Evolutionary conservation across 2,113 vertebrate genomes (phyloP).

Genomic region (Coptodon bakossiorum): DNA sequence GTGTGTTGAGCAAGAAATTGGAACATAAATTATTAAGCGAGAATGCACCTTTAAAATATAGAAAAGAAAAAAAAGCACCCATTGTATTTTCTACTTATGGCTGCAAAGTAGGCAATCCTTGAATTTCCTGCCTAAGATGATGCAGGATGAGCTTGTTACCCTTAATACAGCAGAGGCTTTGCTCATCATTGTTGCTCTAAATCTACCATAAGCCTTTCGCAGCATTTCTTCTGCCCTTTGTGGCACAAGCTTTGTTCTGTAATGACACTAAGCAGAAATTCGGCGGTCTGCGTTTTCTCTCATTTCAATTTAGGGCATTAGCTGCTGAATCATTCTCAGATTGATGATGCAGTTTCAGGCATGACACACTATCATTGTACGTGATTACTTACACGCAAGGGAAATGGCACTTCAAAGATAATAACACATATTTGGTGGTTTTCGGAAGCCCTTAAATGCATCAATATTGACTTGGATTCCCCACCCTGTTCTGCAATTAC

Average conservation of each 20-base stretch:
- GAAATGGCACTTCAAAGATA: slow-evolving; percentile 40
- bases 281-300: neutral
- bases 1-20: slow-evolving; percentile 34
- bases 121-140: neutral
- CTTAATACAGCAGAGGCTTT: slow-evolving; percentile 1
- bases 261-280: slow-evolving; percentile 28
- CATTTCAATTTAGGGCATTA: slow-evolving; percentile 38
- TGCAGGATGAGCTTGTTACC: neutral
- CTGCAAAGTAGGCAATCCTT: slow-evolving; percentile 1
- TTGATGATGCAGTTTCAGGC: slow-evolving; percentile 36
- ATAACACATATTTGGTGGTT: slow-evolving; percentile 26
- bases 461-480: slow-evolving; percentile 21
- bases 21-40: slow-evolving; percentile 49
- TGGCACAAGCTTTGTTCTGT: slow-evolving; percentile 9
- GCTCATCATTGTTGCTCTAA: neutral
- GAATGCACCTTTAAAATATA: neutral
- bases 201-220: neutral
- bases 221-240: neutral
- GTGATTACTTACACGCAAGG: slow-evolving; percentile 5
- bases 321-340: slow-evolving; percentile 30
- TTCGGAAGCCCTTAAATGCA: slow-evolving; percentile 22
- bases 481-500: slow-evolving; percentile 25
- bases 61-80: neutral
- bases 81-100: slow-evolving; percentile 12
- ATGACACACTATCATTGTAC: slow-evolving; percentile 23